Conservation (phyloP, 1,140 invertebrate species). For the Maniola jurtina region DNA sequence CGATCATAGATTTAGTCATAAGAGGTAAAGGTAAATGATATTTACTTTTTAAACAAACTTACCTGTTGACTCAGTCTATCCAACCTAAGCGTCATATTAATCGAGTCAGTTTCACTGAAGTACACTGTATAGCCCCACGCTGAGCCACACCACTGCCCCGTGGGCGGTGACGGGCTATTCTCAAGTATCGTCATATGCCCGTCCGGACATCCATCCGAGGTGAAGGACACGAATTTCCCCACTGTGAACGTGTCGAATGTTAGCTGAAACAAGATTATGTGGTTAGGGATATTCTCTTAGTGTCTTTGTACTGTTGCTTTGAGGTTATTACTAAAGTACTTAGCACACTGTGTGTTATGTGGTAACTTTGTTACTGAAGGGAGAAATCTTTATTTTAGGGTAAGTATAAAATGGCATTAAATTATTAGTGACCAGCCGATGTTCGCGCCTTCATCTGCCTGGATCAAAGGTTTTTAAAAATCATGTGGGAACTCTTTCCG, state of each 20-base stretch:
- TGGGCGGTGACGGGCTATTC: constrained; percentile 83
- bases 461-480: too few relatives aligned
- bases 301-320: not conserved
- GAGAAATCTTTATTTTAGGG: too few relatives aligned
- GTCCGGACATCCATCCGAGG: constrained; percentile 88
- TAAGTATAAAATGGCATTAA: too few relatives aligned
- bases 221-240: constrained; percentile 86
- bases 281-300: constrained; percentile 12
- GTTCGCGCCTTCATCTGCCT: too few relatives aligned
- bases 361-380: too few relatives aligned
- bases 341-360: too few relatives aligned
- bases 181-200: constrained; percentile 90
- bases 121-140: constrained; percentile 92
- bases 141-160: constrained; percentile 91
- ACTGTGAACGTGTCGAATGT: constrained; percentile 88
- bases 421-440: too few relatives aligned
- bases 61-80: constrained; percentile 87
- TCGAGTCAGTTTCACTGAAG: constrained; percentile 89
- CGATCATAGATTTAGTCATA: too few relatives aligned
- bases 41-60: constrained; percentile 10
- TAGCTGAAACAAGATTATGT: constrained; percentile 75
- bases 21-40: not conserved
- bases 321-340: too few relatives aligned
- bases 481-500: too few relatives aligned
- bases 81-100: constrained; percentile 86